These are phyloP conservation scores for Aptenodytes patagonicus DNA, from an alignment of 2,113 vertebrate species.

Conservation along the genomic window DNA sequence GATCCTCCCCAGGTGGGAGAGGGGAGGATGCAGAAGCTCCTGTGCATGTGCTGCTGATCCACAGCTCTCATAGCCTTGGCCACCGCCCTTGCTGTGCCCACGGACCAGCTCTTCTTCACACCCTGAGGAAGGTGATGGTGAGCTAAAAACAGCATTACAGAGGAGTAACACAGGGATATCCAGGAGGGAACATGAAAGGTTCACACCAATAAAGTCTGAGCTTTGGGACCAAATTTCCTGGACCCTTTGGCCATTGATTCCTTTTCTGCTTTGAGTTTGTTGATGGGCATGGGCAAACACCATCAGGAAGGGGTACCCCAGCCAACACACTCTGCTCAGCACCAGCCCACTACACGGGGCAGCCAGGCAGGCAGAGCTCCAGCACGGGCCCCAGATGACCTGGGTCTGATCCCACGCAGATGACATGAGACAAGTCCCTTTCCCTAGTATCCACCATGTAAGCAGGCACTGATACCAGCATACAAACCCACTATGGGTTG, in stretches of 20 bases:
- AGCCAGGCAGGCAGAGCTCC: not conserved
- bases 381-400: not conserved
- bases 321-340: not conserved
- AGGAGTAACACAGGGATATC: not conserved
- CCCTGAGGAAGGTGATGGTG: not conserved
- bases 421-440: not conserved
- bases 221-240: not conserved
- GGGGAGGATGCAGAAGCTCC: not conserved
- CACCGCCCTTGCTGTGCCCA: no score
- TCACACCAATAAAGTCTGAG: not conserved
- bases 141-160: not conserved
- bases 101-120: not conserved
- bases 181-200: not conserved
- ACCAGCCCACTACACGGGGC: not conserved
- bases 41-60: not conserved
- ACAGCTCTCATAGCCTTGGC: not conserved
- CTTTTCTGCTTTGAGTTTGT: not conserved
- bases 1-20: not conserved
- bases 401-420: not conserved
- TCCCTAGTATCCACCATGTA: not conserved
- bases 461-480: not conserved
- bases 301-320: not conserved
- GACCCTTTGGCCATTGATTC: not conserved
- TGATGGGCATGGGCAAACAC: not conserved
- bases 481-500: not conserved